Percentiles rank a stretch among this genome's conserved stretches.
Evolutionary conservation across 2,888 invertebrate species (phyloP).

Genomic region (Cordilura impudica): DNA sequence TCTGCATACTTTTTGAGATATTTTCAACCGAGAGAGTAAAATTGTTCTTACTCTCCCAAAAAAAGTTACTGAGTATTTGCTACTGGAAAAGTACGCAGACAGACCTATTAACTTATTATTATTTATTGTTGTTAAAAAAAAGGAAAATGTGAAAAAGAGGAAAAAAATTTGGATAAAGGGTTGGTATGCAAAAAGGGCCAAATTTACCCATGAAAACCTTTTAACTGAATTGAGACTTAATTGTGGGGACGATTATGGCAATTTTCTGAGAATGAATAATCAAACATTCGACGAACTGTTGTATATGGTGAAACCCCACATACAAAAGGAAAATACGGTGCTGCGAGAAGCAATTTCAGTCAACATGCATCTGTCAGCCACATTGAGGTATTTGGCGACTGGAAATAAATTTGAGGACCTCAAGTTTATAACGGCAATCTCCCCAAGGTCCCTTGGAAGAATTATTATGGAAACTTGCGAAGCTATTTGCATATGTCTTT

Average conservation of each 20-base stretch:
- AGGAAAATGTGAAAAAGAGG: no score
- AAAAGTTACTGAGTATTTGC: no score
- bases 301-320: conserved; percentile 29
- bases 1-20: no score
- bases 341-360: conserved; percentile 51
- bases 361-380: conserved; percentile 47
- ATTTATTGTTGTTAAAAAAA: no score
- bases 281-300: conserved; percentile 29
- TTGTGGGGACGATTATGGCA: conserved; percentile 6
- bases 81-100: no score
- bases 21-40: no score
- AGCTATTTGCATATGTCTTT: conserved; percentile 41
- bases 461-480: conserved; percentile 52
- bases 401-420: conserved; percentile 55
- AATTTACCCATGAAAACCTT: conserved; percentile 16
- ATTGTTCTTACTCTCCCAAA: no score
- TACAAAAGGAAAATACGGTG: conserved; percentile 49
- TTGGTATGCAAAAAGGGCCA: no score
- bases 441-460: conserved; percentile 32
- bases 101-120: no score
- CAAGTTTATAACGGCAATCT: conserved; percentile 52
- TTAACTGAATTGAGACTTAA: conserved; percentile 18
- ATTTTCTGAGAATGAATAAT: conserved; percentile 23
- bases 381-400: conserved; percentile 52
- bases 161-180: no score